Percentiles rank a stretch among this genome's conserved stretches.
phyloP scores from a whole-genome alignment of 2,113 vertebrate species.

The Grammomys dolichurus region DNA sequence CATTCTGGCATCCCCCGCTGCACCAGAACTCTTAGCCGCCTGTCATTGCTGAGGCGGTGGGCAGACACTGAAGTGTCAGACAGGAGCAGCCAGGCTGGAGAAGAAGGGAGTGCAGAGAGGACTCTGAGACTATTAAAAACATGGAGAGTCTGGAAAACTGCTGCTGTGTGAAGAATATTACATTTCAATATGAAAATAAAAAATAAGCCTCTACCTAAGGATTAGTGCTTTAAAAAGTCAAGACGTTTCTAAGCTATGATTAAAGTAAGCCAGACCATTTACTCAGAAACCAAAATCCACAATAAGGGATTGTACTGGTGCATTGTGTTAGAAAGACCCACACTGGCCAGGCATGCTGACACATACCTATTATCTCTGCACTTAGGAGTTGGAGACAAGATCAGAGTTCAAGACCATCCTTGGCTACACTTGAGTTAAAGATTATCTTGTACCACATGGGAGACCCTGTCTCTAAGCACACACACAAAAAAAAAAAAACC shows the following conservation, averaged over 20 bases:
- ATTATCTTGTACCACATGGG: background rate
- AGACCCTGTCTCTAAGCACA: background rate
- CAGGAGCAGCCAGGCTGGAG: background rate
- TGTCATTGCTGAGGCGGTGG: background rate
- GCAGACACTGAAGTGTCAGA: background rate
- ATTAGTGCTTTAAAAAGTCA: conserved; percentile 5
- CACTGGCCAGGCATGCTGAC: background rate
- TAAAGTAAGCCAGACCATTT: conserved; percentile 52
- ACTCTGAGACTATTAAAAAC: background rate
- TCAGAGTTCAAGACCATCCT: background rate
- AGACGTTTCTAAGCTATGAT: conserved; percentile 21
- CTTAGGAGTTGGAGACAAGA: background rate
- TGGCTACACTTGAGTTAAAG: background rate
- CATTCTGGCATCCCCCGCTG: background rate
- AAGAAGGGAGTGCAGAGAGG: background rate
- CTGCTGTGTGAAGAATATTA: background rate
- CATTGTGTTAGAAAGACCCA: conserved; percentile 1
- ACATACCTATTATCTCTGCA: background rate
- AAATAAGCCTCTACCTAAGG: background rate
- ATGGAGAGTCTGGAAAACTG: background rate
- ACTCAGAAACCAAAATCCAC: conserved; percentile 38
- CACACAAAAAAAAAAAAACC: background rate
- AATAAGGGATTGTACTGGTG: background rate
- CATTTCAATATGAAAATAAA: conserved; percentile 45
- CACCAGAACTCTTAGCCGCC: background rate